A percentile compares a stretch with the other conserved stretches of the same genome.
Evolutionary conservation across 2,888 invertebrate species (phyloP).

Genomic region (Perizoma flavofasciatum): DNA sequence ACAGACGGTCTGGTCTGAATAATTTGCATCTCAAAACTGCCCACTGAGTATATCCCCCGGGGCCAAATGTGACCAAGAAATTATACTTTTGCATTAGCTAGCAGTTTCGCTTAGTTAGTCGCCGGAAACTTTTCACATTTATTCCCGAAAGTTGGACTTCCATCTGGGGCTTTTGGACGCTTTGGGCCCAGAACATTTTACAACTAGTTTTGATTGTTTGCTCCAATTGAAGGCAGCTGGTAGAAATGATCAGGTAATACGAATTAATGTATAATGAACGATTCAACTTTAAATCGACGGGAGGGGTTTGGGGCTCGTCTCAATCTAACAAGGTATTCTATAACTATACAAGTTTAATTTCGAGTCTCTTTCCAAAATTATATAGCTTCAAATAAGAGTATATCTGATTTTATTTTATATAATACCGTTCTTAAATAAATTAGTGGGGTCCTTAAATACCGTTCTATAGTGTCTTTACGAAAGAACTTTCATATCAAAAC

Average conservation of each 20-base stretch:
- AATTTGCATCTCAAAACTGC: constrained; percentile 57
- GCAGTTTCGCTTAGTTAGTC: constrained; percentile 66
- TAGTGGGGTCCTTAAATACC: too few relatives aligned
- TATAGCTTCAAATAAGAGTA: not conserved
- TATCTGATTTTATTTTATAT: constrained; percentile 1
- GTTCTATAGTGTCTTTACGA: constrained; percentile 4
- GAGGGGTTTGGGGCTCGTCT: constrained; percentile 35
- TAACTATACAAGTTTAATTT: too few relatives aligned
- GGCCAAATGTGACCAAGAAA: constrained; percentile 56
- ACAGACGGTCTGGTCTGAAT: constrained; percentile 42
- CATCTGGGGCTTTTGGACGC: constrained; percentile 36
- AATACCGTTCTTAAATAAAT: too few relatives aligned
- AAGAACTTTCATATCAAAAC: constrained; percentile 32
- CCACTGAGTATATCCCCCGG: constrained; percentile 36
- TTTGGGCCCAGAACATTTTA: constrained; percentile 29
- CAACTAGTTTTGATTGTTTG: constrained; percentile 50
- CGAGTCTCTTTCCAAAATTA: too few relatives aligned
- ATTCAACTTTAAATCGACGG: constrained; percentile 36
- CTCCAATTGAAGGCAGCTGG: constrained; percentile 38
- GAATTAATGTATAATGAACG: constrained; percentile 44
- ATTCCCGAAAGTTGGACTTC: constrained; percentile 59
- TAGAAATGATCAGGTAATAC: constrained; percentile 48
- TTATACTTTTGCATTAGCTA: constrained; percentile 67
- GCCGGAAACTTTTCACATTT: constrained; percentile 67
- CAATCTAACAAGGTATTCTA: constrained; percentile 34